Evolutionary conservation across 2,113 vertebrate species (phyloP).

Genomic region (Geococcyx californianus): DNA sequence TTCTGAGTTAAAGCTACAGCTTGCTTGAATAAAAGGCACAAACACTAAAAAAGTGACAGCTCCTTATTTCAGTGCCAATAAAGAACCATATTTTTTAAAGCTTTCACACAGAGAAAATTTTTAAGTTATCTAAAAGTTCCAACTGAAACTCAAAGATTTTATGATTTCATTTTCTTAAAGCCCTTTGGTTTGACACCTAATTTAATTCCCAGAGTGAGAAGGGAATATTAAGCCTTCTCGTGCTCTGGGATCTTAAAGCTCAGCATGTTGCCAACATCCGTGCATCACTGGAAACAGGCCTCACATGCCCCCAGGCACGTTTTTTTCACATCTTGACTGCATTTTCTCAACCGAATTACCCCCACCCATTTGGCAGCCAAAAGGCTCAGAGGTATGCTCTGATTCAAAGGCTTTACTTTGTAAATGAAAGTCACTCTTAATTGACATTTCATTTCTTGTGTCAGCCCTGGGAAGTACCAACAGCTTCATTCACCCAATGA

Average conservation of each 20-base stretch:
- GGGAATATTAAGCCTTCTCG: not conserved
- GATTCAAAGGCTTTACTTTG: constrained; percentile 30
- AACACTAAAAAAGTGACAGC: not conserved
- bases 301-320: not conserved
- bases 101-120: not conserved
- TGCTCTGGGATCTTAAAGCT: not conserved
- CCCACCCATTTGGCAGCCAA: constrained; percentile 44
- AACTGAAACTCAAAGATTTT: not conserved
- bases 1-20: not conserved
- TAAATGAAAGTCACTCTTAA: constrained; percentile 25
- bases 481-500: not conserved
- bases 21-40: not conserved
- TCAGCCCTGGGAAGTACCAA: not conserved
- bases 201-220: constrained; percentile 24
- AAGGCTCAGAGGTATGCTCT: constrained; percentile 20
- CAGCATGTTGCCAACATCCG: constrained; percentile 48
- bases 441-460: constrained; percentile 32
- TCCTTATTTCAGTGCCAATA: not conserved
- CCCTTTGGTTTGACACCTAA: constrained; percentile 15
- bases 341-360: constrained; percentile 39
- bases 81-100: not conserved
- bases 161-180: not conserved
- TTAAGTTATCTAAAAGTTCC: not conserved
- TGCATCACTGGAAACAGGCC: constrained; percentile 39
- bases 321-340: constrained; percentile 37